Base-by-base conservation (phyloP, 2,113 vertebrate genomes). In the Gadus chalcogrammus region DNA sequence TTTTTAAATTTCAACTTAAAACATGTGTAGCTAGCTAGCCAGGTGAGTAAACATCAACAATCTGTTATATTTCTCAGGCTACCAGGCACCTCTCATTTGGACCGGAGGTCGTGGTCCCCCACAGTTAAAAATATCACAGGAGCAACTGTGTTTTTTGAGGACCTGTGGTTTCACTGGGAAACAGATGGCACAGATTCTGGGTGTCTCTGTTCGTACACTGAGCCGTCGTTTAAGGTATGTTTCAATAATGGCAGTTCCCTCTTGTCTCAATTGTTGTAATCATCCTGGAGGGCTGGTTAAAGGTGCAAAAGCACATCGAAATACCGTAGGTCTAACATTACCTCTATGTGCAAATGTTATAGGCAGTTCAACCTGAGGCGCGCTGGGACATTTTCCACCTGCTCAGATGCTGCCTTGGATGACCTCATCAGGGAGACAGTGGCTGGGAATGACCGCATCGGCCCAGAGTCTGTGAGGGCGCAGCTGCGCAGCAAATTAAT, bases 381-480 rank as follows among this genome's bases (percentile, higher is more conserved):
- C n/a, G n/a, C n/a, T n/a, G n/a, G 20, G 20, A 20, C 20, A 20
- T 20, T 20, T 20, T 20, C 20, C 20, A 20, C 20, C 20, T 20
- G 20, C 20, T 20, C 20, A 20, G 56, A 17, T 58, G n/a, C n/a
- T 60, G 58, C 17, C 17, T 3, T 18, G 20, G 17, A 18, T 60
- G 58, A 60, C 8, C 17, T 60, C 2, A 53, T 68, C 27, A 20
- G n/a, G 53, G 24, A 68, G 16, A 31, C 59, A 55, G 67, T 68
- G 58, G 55, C 15, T 28, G 55, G 60, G 20, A 68, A 68, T 68
- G 53, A 68, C 58, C 15, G 60, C 16, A 35, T 68, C 0, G 67
- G 67, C 24, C 4, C 55, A 31, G 60, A 68, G 58, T 53, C 67
- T 68, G 67, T 68, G 58, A 2, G 22, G 67, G 67, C 67, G 24